Conservation (phyloP, 2,888 invertebrate genomes). For the Clanis bilineata region DNA sequence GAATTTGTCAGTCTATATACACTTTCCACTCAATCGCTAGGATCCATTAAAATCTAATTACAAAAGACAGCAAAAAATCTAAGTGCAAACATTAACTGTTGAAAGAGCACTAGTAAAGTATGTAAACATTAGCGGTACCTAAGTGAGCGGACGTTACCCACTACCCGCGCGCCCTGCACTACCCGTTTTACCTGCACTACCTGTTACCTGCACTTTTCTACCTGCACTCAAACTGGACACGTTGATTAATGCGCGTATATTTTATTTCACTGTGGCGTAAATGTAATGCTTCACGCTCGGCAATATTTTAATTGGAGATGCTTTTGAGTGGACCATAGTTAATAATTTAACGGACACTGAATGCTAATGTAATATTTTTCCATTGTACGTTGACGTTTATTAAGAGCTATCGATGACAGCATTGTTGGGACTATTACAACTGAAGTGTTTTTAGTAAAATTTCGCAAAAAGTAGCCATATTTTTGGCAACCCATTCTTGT, state of each 20-base stretch:
- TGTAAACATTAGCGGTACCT: too few species aligned
- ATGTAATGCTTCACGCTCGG: not conserved
- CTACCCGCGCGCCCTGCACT: not conserved
- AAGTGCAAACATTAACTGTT: too few species aligned
- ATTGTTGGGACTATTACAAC: too few species aligned
- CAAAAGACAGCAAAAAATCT: too few species aligned
- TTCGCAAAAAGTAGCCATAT: too few species aligned
- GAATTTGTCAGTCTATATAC: too few species aligned
- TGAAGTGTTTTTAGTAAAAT: too few species aligned
- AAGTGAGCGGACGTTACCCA: too few species aligned
- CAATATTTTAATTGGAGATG: not conserved
- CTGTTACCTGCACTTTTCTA: not conserved
- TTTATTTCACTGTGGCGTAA: conserved; percentile 27
- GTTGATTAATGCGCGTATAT: conserved; percentile 40
- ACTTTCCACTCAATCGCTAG: too few species aligned
- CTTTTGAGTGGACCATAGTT: not conserved
- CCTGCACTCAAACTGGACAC: conserved; percentile 39
- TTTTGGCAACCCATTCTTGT: too few species aligned
- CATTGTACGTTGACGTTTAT: not conserved
- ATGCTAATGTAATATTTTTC: not conserved
- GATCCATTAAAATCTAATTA: too few species aligned
- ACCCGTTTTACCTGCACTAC: not conserved
- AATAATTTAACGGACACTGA: not conserved
- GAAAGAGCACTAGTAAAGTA: too few species aligned
- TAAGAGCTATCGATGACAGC: not conserved